These are phyloP conservation scores for Pseudonaja textilis DNA, from an alignment of 2,113 vertebrate genomes.

Conservation along the genomic window DNA sequence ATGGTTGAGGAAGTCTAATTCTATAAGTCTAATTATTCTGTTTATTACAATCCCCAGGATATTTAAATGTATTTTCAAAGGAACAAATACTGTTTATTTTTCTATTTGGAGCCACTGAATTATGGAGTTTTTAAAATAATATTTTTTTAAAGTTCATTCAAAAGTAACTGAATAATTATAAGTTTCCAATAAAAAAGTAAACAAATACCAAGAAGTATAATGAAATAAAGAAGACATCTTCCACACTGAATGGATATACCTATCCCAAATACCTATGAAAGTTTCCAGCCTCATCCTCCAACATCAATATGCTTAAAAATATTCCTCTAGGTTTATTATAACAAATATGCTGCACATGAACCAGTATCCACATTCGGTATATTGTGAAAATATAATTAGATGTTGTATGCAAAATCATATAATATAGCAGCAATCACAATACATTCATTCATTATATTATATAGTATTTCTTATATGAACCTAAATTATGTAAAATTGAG, in stretches of 20 bases:
- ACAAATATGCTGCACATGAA: background rate
- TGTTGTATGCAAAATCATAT: background rate
- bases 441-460: too few species aligned
- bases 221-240: background rate
- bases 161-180: background rate
- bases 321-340: background rate
- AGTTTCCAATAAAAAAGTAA: background rate
- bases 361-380: background rate
- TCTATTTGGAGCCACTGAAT: conserved; percentile 23
- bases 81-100: background rate
- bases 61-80: background rate
- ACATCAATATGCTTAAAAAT: background rate
- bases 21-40: background rate
- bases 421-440: background rate
- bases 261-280: background rate
- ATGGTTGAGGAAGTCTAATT: background rate
- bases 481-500: background rate
- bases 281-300: background rate
- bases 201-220: background rate
- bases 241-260: background rate
- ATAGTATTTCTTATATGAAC: background rate
- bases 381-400: background rate
- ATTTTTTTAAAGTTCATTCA: background rate
- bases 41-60: background rate
- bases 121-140: conserved; percentile 2